These are phyloP conservation scores for Henicopernis longicauda DNA, from an alignment of 2,113 vertebrate species.

Conservation along the genomic window DNA sequence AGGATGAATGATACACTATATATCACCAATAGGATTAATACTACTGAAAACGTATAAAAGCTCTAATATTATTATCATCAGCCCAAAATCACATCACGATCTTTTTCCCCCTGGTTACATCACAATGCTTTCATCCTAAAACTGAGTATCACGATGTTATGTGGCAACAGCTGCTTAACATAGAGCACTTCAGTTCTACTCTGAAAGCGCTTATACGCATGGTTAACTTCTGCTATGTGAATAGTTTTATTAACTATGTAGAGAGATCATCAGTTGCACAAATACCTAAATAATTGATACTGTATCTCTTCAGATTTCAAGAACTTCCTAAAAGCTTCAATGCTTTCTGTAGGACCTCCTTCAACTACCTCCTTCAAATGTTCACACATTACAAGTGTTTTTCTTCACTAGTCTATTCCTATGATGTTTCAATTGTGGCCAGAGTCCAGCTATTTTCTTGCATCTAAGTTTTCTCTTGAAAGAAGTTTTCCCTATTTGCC, in stretches of 20 bases:
- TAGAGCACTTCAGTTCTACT: neutral
- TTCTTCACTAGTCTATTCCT: neutral
- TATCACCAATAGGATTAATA: neutral
- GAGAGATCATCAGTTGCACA: neutral
- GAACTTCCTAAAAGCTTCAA: neutral
- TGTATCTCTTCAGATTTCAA: neutral
- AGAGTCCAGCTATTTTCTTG: neutral
- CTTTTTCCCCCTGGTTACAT: fast-evolving
- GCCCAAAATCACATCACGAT: neutral
- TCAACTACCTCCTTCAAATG: neutral
- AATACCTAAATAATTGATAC: neutral
- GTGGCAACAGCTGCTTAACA: neutral
- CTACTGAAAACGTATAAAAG: neutral
- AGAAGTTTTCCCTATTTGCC: neutral
- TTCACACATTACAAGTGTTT: neutral
- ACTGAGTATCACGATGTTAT: neutral
- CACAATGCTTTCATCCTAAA: neutral
- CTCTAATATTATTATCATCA: neutral
- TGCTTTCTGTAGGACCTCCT: neutral
- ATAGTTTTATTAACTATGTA: neutral
- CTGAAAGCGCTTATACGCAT: neutral
- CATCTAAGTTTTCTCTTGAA: neutral
- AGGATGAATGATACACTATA: neutral
- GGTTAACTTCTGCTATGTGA: neutral
- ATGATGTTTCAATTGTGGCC: neutral